Conservation (phyloP, 2,888 invertebrate species). For the Callinectes sapidus region DNA sequence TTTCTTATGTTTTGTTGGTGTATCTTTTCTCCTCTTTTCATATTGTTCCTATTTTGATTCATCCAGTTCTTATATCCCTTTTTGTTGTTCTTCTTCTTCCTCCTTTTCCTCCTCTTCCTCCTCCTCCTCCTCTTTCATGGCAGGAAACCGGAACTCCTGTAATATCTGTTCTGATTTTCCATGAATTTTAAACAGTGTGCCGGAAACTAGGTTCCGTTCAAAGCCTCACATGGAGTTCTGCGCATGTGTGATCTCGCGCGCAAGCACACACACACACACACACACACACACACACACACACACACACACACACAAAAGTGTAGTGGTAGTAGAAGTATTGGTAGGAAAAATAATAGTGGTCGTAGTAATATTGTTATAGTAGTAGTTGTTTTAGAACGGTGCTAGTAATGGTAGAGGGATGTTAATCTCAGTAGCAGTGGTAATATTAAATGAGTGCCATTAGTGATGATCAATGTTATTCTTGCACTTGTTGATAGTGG, state of each 20-base stretch:
- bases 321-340: background rate
- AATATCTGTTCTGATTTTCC: slow-evolving; percentile 36
- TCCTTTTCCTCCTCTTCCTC: background rate
- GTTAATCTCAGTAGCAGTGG: too few species aligned
- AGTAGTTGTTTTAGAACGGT: too few species aligned
- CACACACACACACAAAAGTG: slow-evolving; percentile 24
- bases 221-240: background rate
- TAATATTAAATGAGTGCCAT: too few species aligned
- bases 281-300: slow-evolving; percentile 28
- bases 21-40: background rate
- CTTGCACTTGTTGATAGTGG: too few species aligned
- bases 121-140: background rate
- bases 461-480: too few species aligned
- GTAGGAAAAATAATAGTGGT: background rate
- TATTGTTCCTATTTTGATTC: background rate
- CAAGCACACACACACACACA: slow-evolving; percentile 13
- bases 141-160: slow-evolving; percentile 13
- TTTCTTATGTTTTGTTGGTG: background rate
- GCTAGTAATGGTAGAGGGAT: too few species aligned
- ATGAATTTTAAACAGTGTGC: slow-evolving; percentile 15
- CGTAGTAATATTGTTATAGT: background rate
- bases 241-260: background rate
- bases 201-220: background rate
- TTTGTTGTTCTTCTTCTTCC: background rate
- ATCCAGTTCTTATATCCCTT: background rate